These are phyloP conservation scores for Lepisosteus oculatus DNA, from an alignment of 2,113 vertebrate genomes.

Conservation along the genomic window DNA sequence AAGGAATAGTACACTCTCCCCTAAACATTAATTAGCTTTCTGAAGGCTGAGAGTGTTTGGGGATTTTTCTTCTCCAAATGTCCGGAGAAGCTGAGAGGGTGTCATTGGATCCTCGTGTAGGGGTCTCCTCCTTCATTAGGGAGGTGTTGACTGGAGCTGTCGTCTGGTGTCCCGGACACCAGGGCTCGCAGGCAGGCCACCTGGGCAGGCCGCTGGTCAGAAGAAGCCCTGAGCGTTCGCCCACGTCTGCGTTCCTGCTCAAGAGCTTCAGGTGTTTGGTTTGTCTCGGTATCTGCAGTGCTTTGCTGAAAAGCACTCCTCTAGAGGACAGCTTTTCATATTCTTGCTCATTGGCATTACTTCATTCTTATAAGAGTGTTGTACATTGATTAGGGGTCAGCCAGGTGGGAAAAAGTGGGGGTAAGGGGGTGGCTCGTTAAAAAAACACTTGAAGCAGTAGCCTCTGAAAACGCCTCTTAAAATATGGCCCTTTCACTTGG, in stretches of 20 bases:
- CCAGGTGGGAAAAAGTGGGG: no score
- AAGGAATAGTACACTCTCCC: background rate
- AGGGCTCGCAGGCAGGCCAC: conserved; percentile 46
- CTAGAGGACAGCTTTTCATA: no score
- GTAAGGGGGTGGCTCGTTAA: background rate
- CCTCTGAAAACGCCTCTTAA: background rate
- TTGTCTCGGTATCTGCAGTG: no score
- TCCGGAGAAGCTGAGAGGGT: conserved; percentile 25
- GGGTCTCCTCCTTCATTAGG: conserved; percentile 53
- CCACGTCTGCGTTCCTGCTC: conserved; percentile 11
- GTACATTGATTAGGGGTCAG: no score
- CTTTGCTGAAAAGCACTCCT: no score
- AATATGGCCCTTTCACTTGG: conserved; percentile 1
- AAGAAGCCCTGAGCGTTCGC: conserved; percentile 36
- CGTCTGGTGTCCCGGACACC: conserved; percentile 37
- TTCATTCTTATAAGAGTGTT: no score
- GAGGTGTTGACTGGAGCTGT: conserved; percentile 58
- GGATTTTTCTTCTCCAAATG: conserved; percentile 8
- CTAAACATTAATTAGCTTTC: background rate
- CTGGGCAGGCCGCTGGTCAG: conserved; percentile 36
- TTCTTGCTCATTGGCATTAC: no score
- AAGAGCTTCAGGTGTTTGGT: no score
- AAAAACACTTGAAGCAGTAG: background rate
- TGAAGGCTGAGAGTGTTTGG: background rate
- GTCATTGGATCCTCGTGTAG: conserved; percentile 36